phyloP scores from a whole-genome alignment of 2,113 vertebrate genomes.

The Symphodus melops region DNA sequence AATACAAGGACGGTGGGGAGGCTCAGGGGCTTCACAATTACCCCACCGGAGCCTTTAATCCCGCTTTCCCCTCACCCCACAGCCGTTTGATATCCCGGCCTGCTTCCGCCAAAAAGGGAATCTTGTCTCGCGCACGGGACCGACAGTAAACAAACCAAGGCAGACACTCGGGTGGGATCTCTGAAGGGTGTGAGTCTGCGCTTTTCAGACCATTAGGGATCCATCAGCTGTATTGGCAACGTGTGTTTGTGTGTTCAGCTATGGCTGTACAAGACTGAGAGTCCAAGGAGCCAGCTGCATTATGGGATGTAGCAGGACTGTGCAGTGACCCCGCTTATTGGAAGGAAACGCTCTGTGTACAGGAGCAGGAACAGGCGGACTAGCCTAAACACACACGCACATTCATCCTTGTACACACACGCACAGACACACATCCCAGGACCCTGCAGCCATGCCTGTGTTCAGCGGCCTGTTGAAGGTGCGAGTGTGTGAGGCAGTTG shows the following conservation, averaged over 20 bases:
- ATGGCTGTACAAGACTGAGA: conserved; percentile 60
- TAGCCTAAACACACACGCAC: conserved; percentile 48
- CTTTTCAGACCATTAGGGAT: conserved; percentile 10
- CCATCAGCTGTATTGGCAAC: conserved; percentile 31
- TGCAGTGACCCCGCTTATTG: conserved; percentile 74
- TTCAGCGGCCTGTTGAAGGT: conserved; percentile 99
- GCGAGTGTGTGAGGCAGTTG: conserved; percentile 96
- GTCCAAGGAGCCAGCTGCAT: conserved; percentile 60
- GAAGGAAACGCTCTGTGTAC: conserved; percentile 70
- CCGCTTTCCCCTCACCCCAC: neutral
- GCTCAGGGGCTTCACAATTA: conserved; percentile 30
- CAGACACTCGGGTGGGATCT: conserved; percentile 46
- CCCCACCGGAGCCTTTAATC: conserved; percentile 26
- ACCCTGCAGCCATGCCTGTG: conserved; percentile 90
- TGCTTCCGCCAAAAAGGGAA: conserved; percentile 59
- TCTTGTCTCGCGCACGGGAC: conserved; percentile 62
- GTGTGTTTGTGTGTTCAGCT: conserved; percentile 38
- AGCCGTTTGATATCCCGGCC: conserved; percentile 26
- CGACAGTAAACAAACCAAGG: conserved; percentile 78
- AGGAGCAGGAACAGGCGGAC: conserved; percentile 65
- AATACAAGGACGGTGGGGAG: conserved; percentile 27
- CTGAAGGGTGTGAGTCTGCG: conserved; percentile 55
- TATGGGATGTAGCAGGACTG: conserved; percentile 76
- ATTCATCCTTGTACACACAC: conserved; percentile 8
- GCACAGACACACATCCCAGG: conserved; percentile 22